A percentile compares a stretch with the other conserved stretches of the same genome.
Evolutionary conservation across 2,888 invertebrate species (phyloP).

Genomic region (Pammene aurita): DNA sequence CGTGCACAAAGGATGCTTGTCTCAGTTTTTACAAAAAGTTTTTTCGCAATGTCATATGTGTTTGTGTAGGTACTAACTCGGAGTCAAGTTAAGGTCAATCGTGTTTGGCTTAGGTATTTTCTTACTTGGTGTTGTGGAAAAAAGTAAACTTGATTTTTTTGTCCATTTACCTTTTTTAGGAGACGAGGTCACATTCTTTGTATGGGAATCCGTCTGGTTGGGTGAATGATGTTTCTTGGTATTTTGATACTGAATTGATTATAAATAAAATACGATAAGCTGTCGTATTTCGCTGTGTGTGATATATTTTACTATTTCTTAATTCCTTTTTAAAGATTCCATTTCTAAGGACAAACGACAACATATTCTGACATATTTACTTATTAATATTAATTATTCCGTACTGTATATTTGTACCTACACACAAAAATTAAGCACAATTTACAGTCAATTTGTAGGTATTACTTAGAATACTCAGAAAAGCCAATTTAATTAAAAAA

Average conservation of each 20-base stretch:
- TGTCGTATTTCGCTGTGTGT: background rate
- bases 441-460: too few relatives aligned
- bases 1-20: slow-evolving; percentile 79
- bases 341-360: too few relatives aligned
- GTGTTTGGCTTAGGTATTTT: slow-evolving; percentile 69
- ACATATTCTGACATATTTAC: too few relatives aligned
- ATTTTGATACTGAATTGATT: slow-evolving; percentile 11
- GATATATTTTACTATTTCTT: background rate
- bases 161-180: slow-evolving; percentile 52
- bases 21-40: slow-evolving; percentile 70
- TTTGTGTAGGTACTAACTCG: slow-evolving; percentile 65
- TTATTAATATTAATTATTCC: too few relatives aligned
- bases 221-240: slow-evolving; percentile 34
- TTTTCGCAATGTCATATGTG: slow-evolving; percentile 79
- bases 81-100: slow-evolving; percentile 78
- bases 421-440: too few relatives aligned
- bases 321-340: background rate
- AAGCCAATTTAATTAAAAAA: too few relatives aligned
- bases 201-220: slow-evolving; percentile 36
- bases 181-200: slow-evolving; percentile 40
- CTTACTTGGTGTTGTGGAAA: slow-evolving; percentile 65
- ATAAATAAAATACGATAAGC: background rate
- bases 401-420: too few relatives aligned
- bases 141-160: slow-evolving; percentile 53
- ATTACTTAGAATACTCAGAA: too few relatives aligned